Evolutionary conservation across 2,797 vertebrate genomes (phyloP).

Genomic region (Rhinogobio ventralis): DNA sequence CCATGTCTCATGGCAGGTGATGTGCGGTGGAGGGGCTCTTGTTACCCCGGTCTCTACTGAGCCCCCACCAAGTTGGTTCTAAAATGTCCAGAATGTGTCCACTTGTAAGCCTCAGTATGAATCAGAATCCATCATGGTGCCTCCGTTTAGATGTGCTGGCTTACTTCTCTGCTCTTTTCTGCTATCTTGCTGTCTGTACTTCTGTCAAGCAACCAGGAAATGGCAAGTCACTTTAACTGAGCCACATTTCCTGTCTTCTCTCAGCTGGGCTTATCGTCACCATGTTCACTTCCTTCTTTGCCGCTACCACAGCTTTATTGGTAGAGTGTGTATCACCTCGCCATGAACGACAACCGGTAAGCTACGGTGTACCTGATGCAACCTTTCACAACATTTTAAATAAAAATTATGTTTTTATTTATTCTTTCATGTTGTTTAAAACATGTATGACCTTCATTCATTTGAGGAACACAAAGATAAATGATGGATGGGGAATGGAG

Average conservation of each 20-base stretch:
- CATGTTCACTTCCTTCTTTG: slow-evolving; percentile 74
- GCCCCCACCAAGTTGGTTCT: slow-evolving; percentile 30
- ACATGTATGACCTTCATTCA: background rate
- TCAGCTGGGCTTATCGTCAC: slow-evolving; percentile 53
- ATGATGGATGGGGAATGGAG: background rate
- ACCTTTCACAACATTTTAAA: background rate
- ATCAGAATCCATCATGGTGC: slow-evolving; percentile 28
- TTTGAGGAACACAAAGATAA: background rate
- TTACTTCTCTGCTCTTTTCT: slow-evolving; percentile 45
- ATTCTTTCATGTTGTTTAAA: background rate
- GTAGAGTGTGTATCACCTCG: background rate
- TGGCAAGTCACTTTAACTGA: slow-evolving; percentile 81
- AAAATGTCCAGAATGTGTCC: slow-evolving; percentile 38
- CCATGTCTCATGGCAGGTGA: slow-evolving; percentile 81
- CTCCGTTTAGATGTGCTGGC: background rate
- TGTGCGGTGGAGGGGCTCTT: slow-evolving; percentile 69
- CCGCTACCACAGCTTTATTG: slow-evolving; percentile 51
- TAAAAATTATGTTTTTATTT: background rate
- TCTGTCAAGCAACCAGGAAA: slow-evolving; percentile 81
- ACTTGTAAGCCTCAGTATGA: slow-evolving; percentile 38
- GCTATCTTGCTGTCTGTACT: slow-evolving; percentile 52
- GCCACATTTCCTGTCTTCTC: slow-evolving; percentile 78
- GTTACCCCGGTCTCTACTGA: slow-evolving; percentile 73
- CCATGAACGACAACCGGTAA: background rate
- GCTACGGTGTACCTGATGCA: background rate